Base-by-base conservation (phyloP, 2,113 vertebrate genomes). In the Pandion haliaetus region DNA sequence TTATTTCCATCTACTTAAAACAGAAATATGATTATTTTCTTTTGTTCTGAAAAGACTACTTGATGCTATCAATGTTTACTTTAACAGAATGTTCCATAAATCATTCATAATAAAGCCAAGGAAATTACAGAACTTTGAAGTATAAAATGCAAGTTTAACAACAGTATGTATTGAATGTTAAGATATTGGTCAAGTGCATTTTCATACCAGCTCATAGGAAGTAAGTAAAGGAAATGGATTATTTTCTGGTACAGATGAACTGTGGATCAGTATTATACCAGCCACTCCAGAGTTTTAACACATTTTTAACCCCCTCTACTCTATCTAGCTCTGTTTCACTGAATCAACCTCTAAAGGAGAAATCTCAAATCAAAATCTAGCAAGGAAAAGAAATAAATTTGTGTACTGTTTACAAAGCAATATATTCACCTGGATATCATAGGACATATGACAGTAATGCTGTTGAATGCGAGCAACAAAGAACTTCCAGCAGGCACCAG, bases 61-160 rank as follows among this genome's bases (percentile, higher is more conserved):
- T 91, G 61, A 92, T 84, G 63, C 77, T 95, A 96, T 95, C 70
- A 87, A 71, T 77, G 78, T 93, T 97, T 93, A 86, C 83, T 67
- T 93, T 78, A 92, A 83, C 93, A 96, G 84, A 95, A 94, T 82
- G 79, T 94, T 95, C 65, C 82, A 88, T 92, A 96, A 85, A 91
- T 95, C 85, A 84, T 84, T 82, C 54, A 66, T 69, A 95, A 86
- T 76, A 95, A 84, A 82, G 38, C 40, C 3, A 8, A 93, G 63
- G 78, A 98, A 98, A 98, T 94, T 93, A 92, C 84, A 95, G 92
- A 98, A 96, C 82, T 97, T 95, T 70, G 71, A 97, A 94, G 57
- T 70, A 95, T 61, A 95, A 93, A 82, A 89, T 91, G 78, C 45
- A 94, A 96, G 80, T 59, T 95, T 88, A 80, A 65, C 82, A 94